Conservation (phyloP, 2,797 vertebrate genomes). For the Neopelma chrysocephalum region DNA sequence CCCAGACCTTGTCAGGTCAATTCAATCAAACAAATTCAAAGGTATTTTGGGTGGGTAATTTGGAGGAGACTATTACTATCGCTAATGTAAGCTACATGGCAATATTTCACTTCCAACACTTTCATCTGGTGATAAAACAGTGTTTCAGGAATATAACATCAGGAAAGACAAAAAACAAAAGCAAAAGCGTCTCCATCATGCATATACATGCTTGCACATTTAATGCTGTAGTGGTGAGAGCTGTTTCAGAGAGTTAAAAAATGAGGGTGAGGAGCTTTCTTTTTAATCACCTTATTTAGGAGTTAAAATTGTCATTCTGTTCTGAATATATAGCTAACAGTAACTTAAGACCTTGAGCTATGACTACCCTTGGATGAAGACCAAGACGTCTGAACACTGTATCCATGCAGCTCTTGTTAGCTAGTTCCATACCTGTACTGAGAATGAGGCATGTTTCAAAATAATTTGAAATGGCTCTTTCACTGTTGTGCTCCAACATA, state of each 20-base stretch:
- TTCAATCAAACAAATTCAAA: constrained; percentile 60
- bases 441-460: constrained; percentile 15
- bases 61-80: constrained; percentile 45
- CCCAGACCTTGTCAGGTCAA: not conserved
- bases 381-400: constrained; percentile 24
- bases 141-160: constrained; percentile 16
- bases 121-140: constrained; percentile 46
- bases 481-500: not conserved
- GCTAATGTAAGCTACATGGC: constrained; percentile 62
- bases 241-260: not conserved
- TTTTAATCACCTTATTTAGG: constrained; percentile 21
- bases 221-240: not conserved
- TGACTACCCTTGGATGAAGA: constrained; percentile 20
- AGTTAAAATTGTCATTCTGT: not conserved
- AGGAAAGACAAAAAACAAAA: constrained; percentile 23
- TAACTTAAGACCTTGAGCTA: constrained; percentile 35
- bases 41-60: constrained; percentile 44
- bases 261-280: not conserved
- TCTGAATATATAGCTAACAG: constrained; percentile 2
- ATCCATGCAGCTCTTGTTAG: constrained; percentile 20
- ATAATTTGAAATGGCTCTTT: constrained; percentile 5
- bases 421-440: not conserved
- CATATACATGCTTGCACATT: not conserved
- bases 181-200: not conserved
- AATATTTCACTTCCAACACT: constrained; percentile 34